Conservation (phyloP, 2,797 vertebrate species). For the Vultur gryphus region DNA sequence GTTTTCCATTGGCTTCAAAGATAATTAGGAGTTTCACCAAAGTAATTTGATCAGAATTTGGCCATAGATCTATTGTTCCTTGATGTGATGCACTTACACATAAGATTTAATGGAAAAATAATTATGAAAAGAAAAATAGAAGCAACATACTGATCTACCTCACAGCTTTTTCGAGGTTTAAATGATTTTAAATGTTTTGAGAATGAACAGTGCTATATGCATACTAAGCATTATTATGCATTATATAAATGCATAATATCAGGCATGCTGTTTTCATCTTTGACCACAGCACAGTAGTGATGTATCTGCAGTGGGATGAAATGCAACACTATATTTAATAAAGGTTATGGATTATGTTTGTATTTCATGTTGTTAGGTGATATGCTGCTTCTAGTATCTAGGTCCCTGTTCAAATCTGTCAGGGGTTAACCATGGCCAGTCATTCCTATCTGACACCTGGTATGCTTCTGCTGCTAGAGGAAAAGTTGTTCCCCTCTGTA, state of each 20-base stretch:
- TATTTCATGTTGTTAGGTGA: neutral
- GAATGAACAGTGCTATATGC: neutral
- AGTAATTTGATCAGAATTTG: constrained; percentile 10
- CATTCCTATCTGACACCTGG: neutral
- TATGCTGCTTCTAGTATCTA: neutral
- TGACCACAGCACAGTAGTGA: neutral
- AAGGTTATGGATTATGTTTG: constrained; percentile 30
- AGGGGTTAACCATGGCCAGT: neutral
- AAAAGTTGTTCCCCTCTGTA: neutral
- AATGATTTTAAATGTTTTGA: neutral
- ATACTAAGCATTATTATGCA: neutral
- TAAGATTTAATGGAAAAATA: neutral
- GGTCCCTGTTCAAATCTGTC: neutral
- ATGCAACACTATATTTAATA: neutral
- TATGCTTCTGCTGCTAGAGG: neutral
- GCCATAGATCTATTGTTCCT: neutral
- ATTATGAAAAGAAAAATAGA: neutral
- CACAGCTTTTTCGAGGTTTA: neutral
- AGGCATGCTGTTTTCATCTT: constrained; percentile 1
- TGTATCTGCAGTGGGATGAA: neutral
- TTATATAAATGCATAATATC: constrained; percentile 20
- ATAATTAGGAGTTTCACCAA: neutral
- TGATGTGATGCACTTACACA: neutral
- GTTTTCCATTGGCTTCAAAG: neutral
- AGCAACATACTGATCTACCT: neutral